Evolutionary conservation across 92 coral and sea anemone genomes (phyloP).

Genomic region (Porites evermanni): DNA sequence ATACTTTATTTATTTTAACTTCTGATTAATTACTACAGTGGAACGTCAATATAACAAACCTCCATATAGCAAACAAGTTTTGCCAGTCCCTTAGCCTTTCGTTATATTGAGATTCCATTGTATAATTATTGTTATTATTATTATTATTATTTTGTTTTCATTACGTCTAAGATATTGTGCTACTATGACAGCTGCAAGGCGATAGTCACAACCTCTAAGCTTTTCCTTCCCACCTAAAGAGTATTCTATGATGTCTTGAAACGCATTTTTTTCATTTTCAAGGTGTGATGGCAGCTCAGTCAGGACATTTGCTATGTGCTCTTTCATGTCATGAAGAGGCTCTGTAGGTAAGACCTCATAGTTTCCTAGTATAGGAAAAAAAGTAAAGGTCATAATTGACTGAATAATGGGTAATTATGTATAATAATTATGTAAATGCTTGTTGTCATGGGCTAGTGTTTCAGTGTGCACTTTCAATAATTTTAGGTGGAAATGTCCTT

Average conservation of each 20-base stretch:
- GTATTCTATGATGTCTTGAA: slow-evolving; percentile 26
- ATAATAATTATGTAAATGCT: background rate
- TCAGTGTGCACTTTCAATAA: background rate
- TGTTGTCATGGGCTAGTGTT: too few relatives aligned
- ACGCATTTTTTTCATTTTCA: background rate
- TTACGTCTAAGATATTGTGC: slow-evolving; percentile 20
- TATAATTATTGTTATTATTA: too few relatives aligned
- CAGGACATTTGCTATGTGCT: slow-evolving; percentile 65
- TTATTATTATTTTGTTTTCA: background rate
- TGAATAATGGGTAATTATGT: background rate
- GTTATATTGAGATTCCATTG: too few relatives aligned
- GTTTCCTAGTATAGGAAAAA: background rate
- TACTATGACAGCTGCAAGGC: slow-evolving; percentile 56
- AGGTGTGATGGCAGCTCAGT: slow-evolving; percentile 56
- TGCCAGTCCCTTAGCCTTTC: too few relatives aligned
- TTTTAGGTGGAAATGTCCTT: background rate
- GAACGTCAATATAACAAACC: too few relatives aligned
- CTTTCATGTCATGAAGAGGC: slow-evolving; percentile 68
- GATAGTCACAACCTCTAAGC: slow-evolving; percentile 53
- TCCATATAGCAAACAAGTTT: too few relatives aligned
- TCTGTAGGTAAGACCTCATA: slow-evolving; percentile 70
- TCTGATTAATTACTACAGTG: too few relatives aligned
- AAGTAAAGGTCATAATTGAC: background rate
- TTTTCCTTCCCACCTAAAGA: slow-evolving; percentile 60
- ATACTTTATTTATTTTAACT: too few relatives aligned